Evolutionary conservation across 1,140 invertebrate genomes (phyloP), one percentile per base, ranked within the genome.

Genomic region (Plectrocnemia conspersa): DNA sequence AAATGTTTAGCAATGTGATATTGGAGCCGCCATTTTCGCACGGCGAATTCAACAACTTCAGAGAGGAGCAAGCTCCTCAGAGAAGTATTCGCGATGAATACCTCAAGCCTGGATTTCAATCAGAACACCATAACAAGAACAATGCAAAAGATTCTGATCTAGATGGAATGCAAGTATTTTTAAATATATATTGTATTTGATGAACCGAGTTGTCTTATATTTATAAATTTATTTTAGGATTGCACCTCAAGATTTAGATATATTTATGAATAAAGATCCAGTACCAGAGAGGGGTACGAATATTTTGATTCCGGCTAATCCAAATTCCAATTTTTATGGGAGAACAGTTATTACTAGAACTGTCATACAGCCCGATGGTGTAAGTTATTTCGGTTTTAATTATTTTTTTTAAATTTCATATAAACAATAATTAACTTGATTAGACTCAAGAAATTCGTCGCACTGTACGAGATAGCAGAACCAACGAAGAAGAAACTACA

Each of bases 401-500:
- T 25, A 47, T 40, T 16, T 33, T 32, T 21, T 52, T n/a, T 52
- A 52, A 35, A 29, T 52, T 18, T 55, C 55, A 50, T 33, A 23
- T 13, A 18, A 7, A 23, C 11, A 58, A 41, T 16, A 52, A 46
- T 27, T 27, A 24, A 52, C 48, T 40, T 53, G 44, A 11, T 47
- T 56, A 72, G 70, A 69, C 66, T 11, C 59, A 72, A 36, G 74
- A 79, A 63, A 66, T 73, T 59, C 66, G 68, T 21, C 64, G 64
- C 59, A 70, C 70, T 16, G 63, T 77, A 7, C 69, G 54, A 59
- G 77, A 79, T 56, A 74, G 64, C 45, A 77, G 78, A 18, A 78
- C 74, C 10, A 50, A 50, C 18, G 33, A 47, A 58, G 65, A 76
- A 47, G 71, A 78, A 62, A 75, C 67, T 2, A 76, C 66, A 16